phyloP scores from a whole-genome alignment of 2,113 vertebrate genomes.

The Antechinus flavipes region DNA sequence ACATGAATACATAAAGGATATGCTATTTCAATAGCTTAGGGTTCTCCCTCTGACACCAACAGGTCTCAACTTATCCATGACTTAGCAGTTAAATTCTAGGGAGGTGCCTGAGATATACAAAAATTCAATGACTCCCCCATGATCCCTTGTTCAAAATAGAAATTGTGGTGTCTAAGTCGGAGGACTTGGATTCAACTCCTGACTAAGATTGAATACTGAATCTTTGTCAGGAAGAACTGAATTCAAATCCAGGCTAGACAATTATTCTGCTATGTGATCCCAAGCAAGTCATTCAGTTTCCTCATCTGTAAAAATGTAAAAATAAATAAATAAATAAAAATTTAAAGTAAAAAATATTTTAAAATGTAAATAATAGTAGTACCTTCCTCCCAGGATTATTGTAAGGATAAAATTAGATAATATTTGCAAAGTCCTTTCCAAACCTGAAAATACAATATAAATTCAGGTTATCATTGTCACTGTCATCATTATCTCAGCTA shows the following conservation, averaged over 20 bases:
- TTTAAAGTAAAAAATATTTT: too few species aligned
- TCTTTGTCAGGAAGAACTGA: neutral
- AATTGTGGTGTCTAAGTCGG: neutral
- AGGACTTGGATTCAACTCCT: neutral
- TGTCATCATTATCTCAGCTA: neutral
- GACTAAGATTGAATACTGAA: neutral
- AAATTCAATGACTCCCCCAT: neutral
- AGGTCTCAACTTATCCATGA: neutral
- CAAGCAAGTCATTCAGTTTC: neutral
- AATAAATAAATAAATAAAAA: too few species aligned
- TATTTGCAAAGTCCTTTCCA: neutral
- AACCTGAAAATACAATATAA: neutral
- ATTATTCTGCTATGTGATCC: neutral
- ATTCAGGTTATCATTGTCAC: neutral
- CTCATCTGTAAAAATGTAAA: neutral
- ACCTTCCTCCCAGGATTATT: neutral
- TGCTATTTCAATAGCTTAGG: neutral
- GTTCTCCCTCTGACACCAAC: neutral
- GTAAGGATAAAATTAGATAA: neutral
- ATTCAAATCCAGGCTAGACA: neutral
- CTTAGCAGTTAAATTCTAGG: neutral
- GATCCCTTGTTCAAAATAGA: neutral
- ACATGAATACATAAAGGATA: neutral
- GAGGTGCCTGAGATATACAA: neutral
- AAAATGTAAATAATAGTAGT: neutral